Base-by-base conservation (phyloP, 2,888 invertebrate species). In the Orthosia cruda region DNA sequence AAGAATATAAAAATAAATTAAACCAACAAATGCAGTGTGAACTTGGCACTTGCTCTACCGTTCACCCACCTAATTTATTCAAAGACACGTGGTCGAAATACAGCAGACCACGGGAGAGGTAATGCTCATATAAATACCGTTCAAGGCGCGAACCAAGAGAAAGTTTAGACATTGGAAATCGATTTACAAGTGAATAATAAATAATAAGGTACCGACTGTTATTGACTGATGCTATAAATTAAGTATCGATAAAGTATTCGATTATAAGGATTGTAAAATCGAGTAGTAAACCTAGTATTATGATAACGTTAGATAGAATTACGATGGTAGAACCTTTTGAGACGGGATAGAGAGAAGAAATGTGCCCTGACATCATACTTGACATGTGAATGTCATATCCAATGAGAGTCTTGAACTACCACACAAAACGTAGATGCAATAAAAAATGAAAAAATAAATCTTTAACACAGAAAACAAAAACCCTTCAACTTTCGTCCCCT, bases 61-160 rank as follows among this genome's bases (percentile, higher is more conserved):
- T 69, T 23, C 49, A 61, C 58, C 54, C 58, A 72, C 50, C 82
- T 91, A 90, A 92, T 91, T 86, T 90, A 93, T 92, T 90, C 90
- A 84, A 70, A 86, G 88, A 88, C 91, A 91, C 89, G 91, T 88
- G 69, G 88, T 88, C 84, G 71, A 88, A 88, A 89, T 86, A 89
- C 79, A 83, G 61, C 74, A 89, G 88, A 86, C 85, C 89, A 90
- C 88, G 88, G 87, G 87, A 91, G 90, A 90, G 81, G 87, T 89
- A 89, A 88, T 87, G 88, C 83, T 87, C 86, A 83, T 85, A 87
- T 87, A 88, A 87, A 89, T 86, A 88, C 81, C 74, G 84, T 84
- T 68, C 74, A 77, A 86, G 88, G 86, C 84, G 89, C 84, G 76
- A 88, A 86, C 82, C 20, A 69, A 77, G 89, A 89, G 92, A 92